Percentiles rank a stretch among this genome's conserved stretches.
Conservation (phyloP, 2,113 vertebrate genomes). For the Takifugu bimaculatus region DNA sequence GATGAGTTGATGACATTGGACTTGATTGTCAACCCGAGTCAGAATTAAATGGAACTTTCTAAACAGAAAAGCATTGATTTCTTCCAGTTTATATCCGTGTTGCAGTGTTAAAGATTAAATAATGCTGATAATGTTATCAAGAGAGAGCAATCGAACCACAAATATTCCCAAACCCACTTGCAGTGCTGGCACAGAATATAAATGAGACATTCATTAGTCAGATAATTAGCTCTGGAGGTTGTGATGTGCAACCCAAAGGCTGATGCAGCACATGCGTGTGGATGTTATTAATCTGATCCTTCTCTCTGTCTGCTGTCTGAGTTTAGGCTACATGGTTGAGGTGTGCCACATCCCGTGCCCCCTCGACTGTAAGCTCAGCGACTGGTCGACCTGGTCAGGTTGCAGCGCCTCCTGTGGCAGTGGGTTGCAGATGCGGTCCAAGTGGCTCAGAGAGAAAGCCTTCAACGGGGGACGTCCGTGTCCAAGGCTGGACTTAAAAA, state of each 20-base stretch:
- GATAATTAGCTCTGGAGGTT: conserved; percentile 51
- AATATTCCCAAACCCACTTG: conserved; percentile 14
- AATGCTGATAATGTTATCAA: background rate
- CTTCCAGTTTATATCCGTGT: no score
- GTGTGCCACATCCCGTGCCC: conserved; percentile 87
- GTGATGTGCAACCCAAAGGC: conserved; percentile 45
- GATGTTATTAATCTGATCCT: no score
- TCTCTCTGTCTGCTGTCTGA: conserved; percentile 23
- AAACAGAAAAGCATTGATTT: no score
- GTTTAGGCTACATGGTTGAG: conserved; percentile 87
- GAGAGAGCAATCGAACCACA: conserved; percentile 1
- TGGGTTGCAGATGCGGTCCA: conserved; percentile 86
- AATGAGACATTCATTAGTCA: conserved; percentile 54
- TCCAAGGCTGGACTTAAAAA: conserved; percentile 92
- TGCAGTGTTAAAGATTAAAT: background rate
- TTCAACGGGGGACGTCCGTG: conserved; percentile 94
- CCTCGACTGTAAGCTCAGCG: conserved; percentile 93
- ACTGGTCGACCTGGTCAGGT: conserved; percentile 89
- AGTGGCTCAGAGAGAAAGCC: conserved; percentile 94
- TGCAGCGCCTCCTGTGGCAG: conserved; percentile 90
- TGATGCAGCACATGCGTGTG: conserved; percentile 1
- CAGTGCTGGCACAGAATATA: conserved; percentile 4
- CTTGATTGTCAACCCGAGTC: no score
- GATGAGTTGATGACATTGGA: no score
- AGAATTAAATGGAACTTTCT: no score